Percentiles rank a stretch among this genome's conserved stretches.
These are phyloP conservation scores for Pimpla rufipes DNA, from an alignment of 2,888 invertebrate genomes.

Conservation along the genomic window DNA sequence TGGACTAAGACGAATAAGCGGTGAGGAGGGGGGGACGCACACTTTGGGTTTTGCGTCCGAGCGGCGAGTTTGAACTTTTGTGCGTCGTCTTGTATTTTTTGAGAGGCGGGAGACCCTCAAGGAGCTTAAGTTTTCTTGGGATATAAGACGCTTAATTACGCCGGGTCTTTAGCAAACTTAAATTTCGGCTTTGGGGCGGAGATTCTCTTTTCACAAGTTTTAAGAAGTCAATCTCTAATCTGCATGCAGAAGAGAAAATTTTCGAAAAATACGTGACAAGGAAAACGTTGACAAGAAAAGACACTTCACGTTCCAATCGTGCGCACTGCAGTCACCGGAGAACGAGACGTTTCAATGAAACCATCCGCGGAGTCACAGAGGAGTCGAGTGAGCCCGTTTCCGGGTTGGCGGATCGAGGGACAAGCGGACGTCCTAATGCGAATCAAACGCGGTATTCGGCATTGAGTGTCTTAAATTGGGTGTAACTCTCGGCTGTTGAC, in stretches of 20 bases:
- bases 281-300: too few relatives aligned
- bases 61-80: constrained; percentile 44
- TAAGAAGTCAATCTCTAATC: too few relatives aligned
- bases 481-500: constrained; percentile 84
- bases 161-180: constrained; percentile 4
- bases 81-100: neutral
- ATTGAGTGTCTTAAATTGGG: constrained; percentile 84
- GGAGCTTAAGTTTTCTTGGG: constrained; percentile 55
- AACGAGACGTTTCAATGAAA: constrained; percentile 55
- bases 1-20: neutral
- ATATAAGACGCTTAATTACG: constrained; percentile 64
- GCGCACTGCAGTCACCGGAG: too few relatives aligned
- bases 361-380: constrained; percentile 53
- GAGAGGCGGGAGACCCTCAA: constrained; percentile 54
- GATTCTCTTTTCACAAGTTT: constrained; percentile 23
- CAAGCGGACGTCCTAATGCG: constrained; percentile 78
- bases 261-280: too few relatives aligned
- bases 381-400: constrained; percentile 22
- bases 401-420: neutral
- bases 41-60: constrained; percentile 30
- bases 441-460: constrained; percentile 76
- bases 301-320: neutral
- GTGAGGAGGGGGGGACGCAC: neutral
- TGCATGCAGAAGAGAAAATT: too few relatives aligned
- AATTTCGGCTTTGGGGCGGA: neutral